Evolutionary conservation across 2,113 vertebrate genomes (phyloP), one percentile per base, ranked within the genome.

Genomic region (Danio rerio): DNA sequence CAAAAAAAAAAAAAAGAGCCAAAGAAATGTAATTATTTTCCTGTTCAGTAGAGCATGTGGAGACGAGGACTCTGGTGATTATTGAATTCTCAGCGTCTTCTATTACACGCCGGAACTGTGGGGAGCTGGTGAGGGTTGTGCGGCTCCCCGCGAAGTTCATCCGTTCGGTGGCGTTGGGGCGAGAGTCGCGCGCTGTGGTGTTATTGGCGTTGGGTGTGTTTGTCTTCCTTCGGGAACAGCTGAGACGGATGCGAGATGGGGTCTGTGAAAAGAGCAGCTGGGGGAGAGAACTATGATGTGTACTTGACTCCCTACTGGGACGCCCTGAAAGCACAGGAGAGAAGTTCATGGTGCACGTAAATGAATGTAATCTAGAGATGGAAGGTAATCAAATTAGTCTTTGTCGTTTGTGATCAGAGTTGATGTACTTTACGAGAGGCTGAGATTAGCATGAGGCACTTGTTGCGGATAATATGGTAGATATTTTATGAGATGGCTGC

Each of bases 21-120:
- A 78, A 78, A 65, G 62, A 79, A 77, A 62, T 82, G 80, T 71
- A 85, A 72, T 85, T 71, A 78, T 78, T 82, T 85, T 82, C 59
- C 80, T 78, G 80, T 70, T 78, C 66, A 78, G 21, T 63, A 52
- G 74, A 81, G 80, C 84, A 53, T 78, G 61, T 68, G 31, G 49
- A 66, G 20, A 66, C 11, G 61, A 68, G 62, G 50, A n/a, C 71
- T 55, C 62, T 62, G 77, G 55, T 79, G 62, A 79, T 79, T 79
- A 79, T 79, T 79, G 77, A 79, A 79, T 79, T 79, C 62, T 68
- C 62, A 13, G 47, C 7, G 10, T 55, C 21, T 79, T 79, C 62
- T 65, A 66, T 79, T 65, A 66, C 77, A 65, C 21, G 9, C 49
- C 61, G 10, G 76, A 78, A 63, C 76, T 47, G 61, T 66, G 61